Base-by-base conservation (phyloP, 2,888 invertebrate species). In the Actias luna region DNA sequence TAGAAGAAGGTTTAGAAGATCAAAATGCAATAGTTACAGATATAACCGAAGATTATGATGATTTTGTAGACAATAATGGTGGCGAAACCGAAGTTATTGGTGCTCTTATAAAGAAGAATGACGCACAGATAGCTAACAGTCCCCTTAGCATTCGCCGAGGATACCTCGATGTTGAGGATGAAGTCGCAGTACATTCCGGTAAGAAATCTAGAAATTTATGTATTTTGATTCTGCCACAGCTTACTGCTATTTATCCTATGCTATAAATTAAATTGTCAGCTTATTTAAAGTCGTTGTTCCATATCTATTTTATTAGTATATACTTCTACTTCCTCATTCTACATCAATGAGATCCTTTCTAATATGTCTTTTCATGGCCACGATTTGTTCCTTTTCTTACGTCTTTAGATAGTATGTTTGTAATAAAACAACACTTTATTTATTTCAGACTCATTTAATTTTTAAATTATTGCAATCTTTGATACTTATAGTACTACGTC, bases 141-240 rank as follows among this genome's bases (percentile, higher is more conserved):
- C 90, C 87, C 61, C 75, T 87, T 63, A 94, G 93, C 85, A 82
- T 88, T 68, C 84, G 92, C 16, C 85, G 92, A 52, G 88, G 86
- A 67, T 93, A 91, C 68, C 87, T 93, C 71, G 94, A 94, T 74
- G 94, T 93, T 16, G 95, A 95, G 72, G 95, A 95, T 75, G 95
- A 95, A 72, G 95, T 94, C 67, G 95, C 94, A 68, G 93, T 95
- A 75, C 96, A 95, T 92, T 96, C 96, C 77, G 96, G 96, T 96
- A 93, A 93, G 89, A 66, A n/a, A 57, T 39, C 58, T 42, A 33
- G 58, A 39, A 57, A 59, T 62, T 59, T 46, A 61, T 61, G 58
- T 64, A 62, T 67, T 67, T 72, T 66, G 0, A 46, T 8, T 46
- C 4, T 1, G 25, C 4, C 3, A 25, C 64, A 68, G 31, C 63